Percentiles rank a stretch among this genome's conserved stretches.
Evolutionary conservation across 2,888 invertebrate genomes (phyloP).

Genomic region (Anoplius nigerrimus): DNA sequence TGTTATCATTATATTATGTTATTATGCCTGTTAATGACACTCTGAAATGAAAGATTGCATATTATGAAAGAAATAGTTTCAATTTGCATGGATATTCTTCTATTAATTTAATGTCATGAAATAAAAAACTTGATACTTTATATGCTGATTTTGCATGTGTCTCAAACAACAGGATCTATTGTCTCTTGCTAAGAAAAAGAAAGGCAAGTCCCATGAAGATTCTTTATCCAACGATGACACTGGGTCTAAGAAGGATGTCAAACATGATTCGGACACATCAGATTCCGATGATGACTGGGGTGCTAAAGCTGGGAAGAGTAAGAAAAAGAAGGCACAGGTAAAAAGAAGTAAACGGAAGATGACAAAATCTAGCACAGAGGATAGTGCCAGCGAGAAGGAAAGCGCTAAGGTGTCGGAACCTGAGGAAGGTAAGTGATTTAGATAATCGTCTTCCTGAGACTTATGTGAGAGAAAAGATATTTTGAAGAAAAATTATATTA

Average conservation of each 20-base stretch:
- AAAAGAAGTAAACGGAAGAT: constrained; percentile 74
- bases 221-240: constrained; percentile 68
- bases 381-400: constrained; percentile 73
- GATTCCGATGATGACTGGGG: constrained; percentile 77
- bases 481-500: not conserved
- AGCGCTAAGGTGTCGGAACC: constrained; percentile 83
- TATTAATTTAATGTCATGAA: not conserved
- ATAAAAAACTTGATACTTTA: not conserved
- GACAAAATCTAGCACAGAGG: constrained; percentile 75
- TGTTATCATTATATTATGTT: too few species aligned
- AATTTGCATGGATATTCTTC: not conserved
- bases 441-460: constrained; percentile 9
- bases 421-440: constrained; percentile 82
- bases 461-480: not conserved
- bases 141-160: not conserved
- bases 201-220: constrained; percentile 76
- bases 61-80: too few species aligned
- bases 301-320: constrained; percentile 71
- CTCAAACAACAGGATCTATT: constrained; percentile 81
- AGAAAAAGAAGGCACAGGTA: constrained; percentile 71
- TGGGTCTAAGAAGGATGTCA: constrained; percentile 62
- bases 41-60: too few species aligned
- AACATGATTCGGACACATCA: constrained; percentile 76
- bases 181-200: constrained; percentile 88
- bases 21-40: too few species aligned